phyloP scores from a whole-genome alignment of 1,140 invertebrate species.

The Ooceraea biroi region DNA sequence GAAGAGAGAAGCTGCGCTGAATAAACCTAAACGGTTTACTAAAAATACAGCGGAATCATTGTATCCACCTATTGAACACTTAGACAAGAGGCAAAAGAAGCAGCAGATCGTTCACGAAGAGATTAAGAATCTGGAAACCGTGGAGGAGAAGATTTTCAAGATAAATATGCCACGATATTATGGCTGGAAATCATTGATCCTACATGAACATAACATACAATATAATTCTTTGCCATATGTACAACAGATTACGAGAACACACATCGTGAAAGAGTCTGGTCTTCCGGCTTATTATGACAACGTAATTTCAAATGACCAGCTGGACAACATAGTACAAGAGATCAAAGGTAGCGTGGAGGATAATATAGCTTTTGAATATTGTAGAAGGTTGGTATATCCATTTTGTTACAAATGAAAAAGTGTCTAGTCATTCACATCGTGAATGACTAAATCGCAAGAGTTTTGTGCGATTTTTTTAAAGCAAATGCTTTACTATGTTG shows the following conservation, averaged over 20 bases:
- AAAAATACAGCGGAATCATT: background rate
- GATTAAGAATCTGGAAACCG: conserved; percentile 89
- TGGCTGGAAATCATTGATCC: conserved; percentile 89
- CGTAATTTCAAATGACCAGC: conserved; percentile 76
- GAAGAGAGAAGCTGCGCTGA: no score
- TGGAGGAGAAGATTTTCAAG: conserved; percentile 94
- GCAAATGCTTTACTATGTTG: conserved; percentile 60
- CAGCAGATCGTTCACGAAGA: conserved; percentile 87
- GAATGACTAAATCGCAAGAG: background rate
- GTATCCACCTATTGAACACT: conserved; percentile 89
- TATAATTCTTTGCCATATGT: conserved; percentile 90
- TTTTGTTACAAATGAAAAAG: background rate
- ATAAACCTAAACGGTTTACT: no score
- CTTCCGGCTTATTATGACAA: conserved; percentile 87
- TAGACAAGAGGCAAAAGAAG: conserved; percentile 82
- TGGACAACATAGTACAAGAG: conserved; percentile 84
- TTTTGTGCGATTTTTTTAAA: conserved; percentile 1
- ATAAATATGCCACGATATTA: conserved; percentile 93
- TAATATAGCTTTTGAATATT: conserved; percentile 87
- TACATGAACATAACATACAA: conserved; percentile 88
- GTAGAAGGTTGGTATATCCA: conserved; percentile 85
- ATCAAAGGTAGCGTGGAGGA: conserved; percentile 88
- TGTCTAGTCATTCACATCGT: conserved; percentile 24
- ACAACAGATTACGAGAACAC: conserved; percentile 91
- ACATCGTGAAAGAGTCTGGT: conserved; percentile 86